phyloP scores from a whole-genome alignment of 2,797 vertebrate species.

The Micromesistius poutassou region DNA sequence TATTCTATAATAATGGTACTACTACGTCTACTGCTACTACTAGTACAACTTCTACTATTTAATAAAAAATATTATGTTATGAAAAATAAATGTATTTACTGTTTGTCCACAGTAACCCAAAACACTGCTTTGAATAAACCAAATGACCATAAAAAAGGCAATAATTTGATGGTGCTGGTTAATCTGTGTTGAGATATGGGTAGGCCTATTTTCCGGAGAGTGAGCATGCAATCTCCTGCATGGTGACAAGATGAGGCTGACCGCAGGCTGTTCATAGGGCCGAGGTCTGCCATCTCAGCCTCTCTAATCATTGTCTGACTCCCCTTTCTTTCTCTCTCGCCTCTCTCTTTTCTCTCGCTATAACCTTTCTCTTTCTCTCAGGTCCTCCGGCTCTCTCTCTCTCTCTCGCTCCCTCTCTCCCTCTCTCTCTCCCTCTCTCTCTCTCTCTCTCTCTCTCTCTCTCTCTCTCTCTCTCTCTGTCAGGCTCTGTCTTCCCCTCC shows the following conservation, averaged over 20 bases:
- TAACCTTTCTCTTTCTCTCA: not conserved
- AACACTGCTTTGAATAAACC: not conserved
- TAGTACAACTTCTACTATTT: not conserved
- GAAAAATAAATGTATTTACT: too few relatives aligned
- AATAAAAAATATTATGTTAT: not conserved
- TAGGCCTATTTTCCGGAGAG: not conserved
- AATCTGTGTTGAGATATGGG: not conserved
- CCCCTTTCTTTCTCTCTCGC: not conserved
- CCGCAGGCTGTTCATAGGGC: not conserved
- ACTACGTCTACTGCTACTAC: not conserved
- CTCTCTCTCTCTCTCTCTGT: not conserved
- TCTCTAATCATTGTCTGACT: not conserved
- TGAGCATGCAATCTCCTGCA: not conserved
- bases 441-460: conserved; percentile 5
- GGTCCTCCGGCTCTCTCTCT: not conserved
- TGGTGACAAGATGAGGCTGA: not conserved
- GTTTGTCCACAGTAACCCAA: not conserved
- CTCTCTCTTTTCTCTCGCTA: not conserved
- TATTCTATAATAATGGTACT: not conserved
- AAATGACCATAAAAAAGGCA: not conserved
- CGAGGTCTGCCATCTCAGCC: not conserved
- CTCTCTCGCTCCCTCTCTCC: not conserved
- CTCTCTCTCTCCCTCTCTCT: conserved; percentile 3
- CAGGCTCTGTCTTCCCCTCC: not conserved
- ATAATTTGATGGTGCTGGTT: not conserved